These are phyloP conservation scores for Stenodema calcarata DNA, from an alignment of 2,888 invertebrate species.

Conservation along the genomic window DNA sequence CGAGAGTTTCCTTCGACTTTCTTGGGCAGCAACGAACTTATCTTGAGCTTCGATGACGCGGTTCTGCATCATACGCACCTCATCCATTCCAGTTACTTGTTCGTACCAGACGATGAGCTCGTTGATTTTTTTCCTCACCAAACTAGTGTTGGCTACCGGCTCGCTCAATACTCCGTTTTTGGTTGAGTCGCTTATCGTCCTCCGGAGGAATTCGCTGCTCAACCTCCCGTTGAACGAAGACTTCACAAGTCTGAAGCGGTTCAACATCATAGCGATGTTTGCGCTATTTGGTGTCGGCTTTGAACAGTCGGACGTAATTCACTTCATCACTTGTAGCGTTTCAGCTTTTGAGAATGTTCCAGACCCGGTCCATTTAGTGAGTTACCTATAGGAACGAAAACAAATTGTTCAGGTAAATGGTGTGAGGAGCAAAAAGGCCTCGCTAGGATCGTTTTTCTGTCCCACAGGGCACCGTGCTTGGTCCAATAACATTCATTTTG, in stretches of 20 bases:
- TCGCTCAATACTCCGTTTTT: neutral
- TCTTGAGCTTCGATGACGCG: conserved; percentile 75
- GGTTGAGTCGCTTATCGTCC: neutral
- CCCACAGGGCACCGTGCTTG: no score
- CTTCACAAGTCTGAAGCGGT: neutral
- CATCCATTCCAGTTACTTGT: conserved; percentile 77
- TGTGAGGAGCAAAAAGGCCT: no score
- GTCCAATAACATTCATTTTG: no score
- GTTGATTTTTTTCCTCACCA: conserved; percentile 62
- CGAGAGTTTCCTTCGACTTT: conserved; percentile 70
- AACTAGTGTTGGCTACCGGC: neutral
- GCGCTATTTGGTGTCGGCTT: no score
- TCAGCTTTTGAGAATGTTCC: no score
- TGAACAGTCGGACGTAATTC: no score
- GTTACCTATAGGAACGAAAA: no score
- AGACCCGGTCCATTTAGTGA: no score
- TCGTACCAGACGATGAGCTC: conserved; percentile 71
- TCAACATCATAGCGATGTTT: no score
- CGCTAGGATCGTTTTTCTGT: no score
- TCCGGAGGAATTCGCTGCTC: neutral
- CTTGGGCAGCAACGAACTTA: conserved; percentile 71
- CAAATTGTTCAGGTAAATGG: no score
- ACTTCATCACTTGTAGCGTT: no score
- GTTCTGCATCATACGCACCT: conserved; percentile 77
- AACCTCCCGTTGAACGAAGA: neutral